These are phyloP conservation scores for Polypterus bichir DNA, from an alignment of 2,113 vertebrate genomes.

Conservation along the genomic window DNA sequence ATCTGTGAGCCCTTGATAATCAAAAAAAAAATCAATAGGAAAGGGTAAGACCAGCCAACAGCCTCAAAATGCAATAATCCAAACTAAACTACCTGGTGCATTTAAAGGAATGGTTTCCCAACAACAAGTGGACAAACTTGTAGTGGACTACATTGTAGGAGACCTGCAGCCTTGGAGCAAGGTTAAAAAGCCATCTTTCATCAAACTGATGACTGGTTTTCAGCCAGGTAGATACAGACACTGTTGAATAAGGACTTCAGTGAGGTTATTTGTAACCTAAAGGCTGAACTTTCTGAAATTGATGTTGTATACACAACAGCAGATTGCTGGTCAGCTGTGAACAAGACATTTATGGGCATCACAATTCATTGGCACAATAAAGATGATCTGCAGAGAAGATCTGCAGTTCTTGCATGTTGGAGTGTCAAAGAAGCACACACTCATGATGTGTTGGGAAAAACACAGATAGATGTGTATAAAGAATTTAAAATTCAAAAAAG, in stretches of 20 bases:
- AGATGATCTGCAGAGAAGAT: background rate
- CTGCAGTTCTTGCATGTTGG: slow-evolving; percentile 7
- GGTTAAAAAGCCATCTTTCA: slow-evolving; percentile 13
- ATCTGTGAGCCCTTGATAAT: too few relatives aligned
- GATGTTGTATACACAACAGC: slow-evolving; percentile 16
- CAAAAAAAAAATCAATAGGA: too few relatives aligned
- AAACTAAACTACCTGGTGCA: too few relatives aligned
- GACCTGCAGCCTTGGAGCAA: slow-evolving; percentile 13
- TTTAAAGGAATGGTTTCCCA: too few relatives aligned
- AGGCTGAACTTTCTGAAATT: slow-evolving; percentile 10
- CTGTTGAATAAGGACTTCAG: slow-evolving; percentile 6
- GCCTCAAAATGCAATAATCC: too few relatives aligned
- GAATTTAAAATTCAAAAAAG: slow-evolving; percentile 14
- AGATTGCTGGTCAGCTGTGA: slow-evolving; percentile 11
- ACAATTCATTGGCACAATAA: slow-evolving; percentile 5
- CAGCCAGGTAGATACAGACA: slow-evolving; percentile 13
- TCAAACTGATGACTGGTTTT: slow-evolving; percentile 11
- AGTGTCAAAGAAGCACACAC: slow-evolving; percentile 6
- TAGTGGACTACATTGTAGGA: slow-evolving; percentile 9
- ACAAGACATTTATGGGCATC: slow-evolving; percentile 6
- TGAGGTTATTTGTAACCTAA: slow-evolving; percentile 9
- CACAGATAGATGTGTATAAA: slow-evolving; percentile 6
- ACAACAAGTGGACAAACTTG: too few relatives aligned
- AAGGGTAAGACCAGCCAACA: too few relatives aligned
- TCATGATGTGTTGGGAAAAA: slow-evolving; percentile 14